A percentile compares a stretch with the other conserved stretches of the same genome.
Conservation (phyloP, 2,113 vertebrate species). For the Myrmecophaga tridactyla region DNA sequence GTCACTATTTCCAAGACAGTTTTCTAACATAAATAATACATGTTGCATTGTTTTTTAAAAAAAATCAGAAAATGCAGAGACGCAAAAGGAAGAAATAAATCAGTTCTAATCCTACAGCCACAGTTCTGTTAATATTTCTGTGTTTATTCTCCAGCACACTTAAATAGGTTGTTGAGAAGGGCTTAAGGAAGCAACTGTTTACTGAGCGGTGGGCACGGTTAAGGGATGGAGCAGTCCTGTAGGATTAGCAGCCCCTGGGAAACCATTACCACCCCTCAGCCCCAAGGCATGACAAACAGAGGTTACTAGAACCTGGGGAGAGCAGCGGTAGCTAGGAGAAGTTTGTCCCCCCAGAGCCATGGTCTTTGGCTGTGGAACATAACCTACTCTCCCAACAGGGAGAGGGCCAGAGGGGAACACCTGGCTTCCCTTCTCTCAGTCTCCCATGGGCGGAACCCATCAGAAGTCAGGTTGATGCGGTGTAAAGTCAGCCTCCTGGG, state of each 20-base stretch:
- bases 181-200: background rate
- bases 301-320: background rate
- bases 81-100: background rate
- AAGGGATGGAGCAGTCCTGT: background rate
- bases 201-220: background rate
- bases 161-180: background rate
- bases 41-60: background rate
- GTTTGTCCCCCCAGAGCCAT: background rate
- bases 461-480: background rate
- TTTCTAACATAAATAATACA: background rate
- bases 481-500: background rate
- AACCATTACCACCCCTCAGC: background rate
- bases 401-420: background rate
- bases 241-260: no score
- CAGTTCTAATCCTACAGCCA: background rate
- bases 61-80: background rate
- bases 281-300: background rate
- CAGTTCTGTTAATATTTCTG: background rate
- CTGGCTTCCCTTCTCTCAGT: background rate
- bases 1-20: background rate
- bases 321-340: background rate
- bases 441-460: background rate
- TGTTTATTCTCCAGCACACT: background rate
- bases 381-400: background rate
- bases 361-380: background rate